These are phyloP conservation scores for Oncorhynchus mykiss DNA, from an alignment of 2,113 vertebrate species.

Conservation along the genomic window DNA sequence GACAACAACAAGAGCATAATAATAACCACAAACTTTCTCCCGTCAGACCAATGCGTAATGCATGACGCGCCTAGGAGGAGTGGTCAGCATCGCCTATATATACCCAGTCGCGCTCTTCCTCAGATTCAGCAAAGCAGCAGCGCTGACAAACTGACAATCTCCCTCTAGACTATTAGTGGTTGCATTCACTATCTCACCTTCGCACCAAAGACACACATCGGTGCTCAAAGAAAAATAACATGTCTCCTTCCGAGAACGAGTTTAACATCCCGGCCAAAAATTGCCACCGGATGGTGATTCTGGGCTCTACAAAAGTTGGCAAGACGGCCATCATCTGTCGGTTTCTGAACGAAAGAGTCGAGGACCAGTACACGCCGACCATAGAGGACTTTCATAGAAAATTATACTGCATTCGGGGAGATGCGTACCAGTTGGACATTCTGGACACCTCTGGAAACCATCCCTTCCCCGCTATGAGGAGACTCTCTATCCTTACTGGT, in stretches of 20 bases:
- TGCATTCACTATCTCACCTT: background rate
- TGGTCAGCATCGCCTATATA: slow-evolving; percentile 55
- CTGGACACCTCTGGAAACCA: slow-evolving; percentile 96
- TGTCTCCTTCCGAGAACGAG: slow-evolving; percentile 84
- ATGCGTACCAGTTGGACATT: slow-evolving; percentile 95
- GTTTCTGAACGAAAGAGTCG: slow-evolving; percentile 91
- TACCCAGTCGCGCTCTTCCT: slow-evolving; percentile 14
- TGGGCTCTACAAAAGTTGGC: slow-evolving; percentile 97
- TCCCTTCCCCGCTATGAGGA: slow-evolving; percentile 94
- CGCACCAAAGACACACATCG: background rate
- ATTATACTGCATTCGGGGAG: slow-evolving; percentile 94
- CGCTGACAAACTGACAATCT: too few relatives aligned
- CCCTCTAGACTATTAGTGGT: slow-evolving; percentile 4
- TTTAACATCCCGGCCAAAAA: slow-evolving; percentile 92
- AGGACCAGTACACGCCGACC: slow-evolving; percentile 95
- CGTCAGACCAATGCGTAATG: too few relatives aligned
- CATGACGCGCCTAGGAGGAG: slow-evolving; percentile 40
- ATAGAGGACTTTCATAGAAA: slow-evolving; percentile 98
- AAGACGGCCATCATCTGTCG: slow-evolving; percentile 96
- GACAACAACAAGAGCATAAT: background rate
- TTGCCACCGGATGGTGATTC: slow-evolving; percentile 94
- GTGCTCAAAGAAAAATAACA: slow-evolving; percentile 90
- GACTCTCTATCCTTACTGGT: slow-evolving; percentile 97
- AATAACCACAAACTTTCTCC: too few relatives aligned
- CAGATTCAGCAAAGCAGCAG: slow-evolving; percentile 22